phyloP scores from a whole-genome alignment of 2,888 invertebrate genomes.

The Herminia tarsipennalis region DNA sequence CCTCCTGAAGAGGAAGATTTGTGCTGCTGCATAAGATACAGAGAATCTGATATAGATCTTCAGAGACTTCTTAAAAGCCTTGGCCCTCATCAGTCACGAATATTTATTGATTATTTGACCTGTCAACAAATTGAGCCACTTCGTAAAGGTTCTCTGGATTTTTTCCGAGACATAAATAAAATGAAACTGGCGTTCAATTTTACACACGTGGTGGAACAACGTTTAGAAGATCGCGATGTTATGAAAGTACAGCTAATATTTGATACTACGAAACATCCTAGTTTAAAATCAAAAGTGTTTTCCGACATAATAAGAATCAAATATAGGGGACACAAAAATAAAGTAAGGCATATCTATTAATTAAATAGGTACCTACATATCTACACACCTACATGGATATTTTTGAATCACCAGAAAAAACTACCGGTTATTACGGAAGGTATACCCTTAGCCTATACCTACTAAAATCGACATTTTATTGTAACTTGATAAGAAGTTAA shows the following conservation, averaged over 20 bases:
- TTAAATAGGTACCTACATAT: too few species aligned
- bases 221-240: constrained; percentile 72
- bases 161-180: constrained; percentile 77
- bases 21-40: constrained; percentile 73
- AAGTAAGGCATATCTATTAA: constrained; percentile 51
- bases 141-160: constrained; percentile 63
- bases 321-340: constrained; percentile 78
- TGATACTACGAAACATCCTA: constrained; percentile 74
- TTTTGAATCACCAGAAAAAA: too few species aligned
- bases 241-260: constrained; percentile 78
- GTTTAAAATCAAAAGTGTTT: constrained; percentile 70
- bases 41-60: constrained; percentile 66
- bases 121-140: constrained; percentile 65
- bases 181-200: constrained; percentile 76
- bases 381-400: too few species aligned
- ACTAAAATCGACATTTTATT: too few species aligned
- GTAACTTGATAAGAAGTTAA: not conserved
- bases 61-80: constrained; percentile 56
- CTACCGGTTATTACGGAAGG: too few species aligned
- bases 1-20: constrained; percentile 59
- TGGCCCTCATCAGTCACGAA: constrained; percentile 55
- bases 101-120: constrained; percentile 72
- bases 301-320: constrained; percentile 71
- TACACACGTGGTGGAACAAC: constrained; percentile 67
- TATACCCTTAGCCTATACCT: too few species aligned